A percentile compares a stretch with the other conserved stretches of the same genome.
These are phyloP conservation scores for Cantharis lateralis DNA, from an alignment of 2,888 invertebrate genomes.

Conservation along the genomic window DNA sequence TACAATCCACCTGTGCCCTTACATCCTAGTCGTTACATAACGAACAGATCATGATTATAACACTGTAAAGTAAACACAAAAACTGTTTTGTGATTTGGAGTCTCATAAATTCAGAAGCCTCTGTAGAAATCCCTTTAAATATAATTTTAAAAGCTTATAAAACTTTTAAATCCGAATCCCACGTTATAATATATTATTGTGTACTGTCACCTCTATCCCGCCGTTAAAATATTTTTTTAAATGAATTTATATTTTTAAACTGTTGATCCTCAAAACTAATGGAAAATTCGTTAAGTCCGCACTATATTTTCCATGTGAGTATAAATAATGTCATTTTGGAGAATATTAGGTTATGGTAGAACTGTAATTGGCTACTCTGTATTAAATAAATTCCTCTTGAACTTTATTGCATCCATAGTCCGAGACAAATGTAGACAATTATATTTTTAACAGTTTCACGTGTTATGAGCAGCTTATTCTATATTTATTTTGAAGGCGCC, in stretches of 20 bases:
- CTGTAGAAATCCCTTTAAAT: background rate
- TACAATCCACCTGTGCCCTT: too few relatives aligned
- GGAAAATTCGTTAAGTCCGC: background rate
- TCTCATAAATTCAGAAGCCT: background rate
- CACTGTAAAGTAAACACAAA: background rate
- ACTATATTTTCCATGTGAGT: background rate
- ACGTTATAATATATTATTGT: background rate
- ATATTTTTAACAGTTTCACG: constrained; percentile 20
- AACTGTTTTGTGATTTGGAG: background rate
- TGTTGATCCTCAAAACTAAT: background rate
- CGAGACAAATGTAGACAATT: constrained; percentile 10
- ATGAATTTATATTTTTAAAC: background rate
- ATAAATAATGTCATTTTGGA: background rate
- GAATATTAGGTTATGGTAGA: background rate
- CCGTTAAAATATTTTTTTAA: background rate
- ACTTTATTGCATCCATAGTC: constrained; percentile 14
- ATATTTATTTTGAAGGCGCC: constrained; percentile 18
- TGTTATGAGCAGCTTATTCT: constrained; percentile 13
- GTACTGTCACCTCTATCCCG: background rate
- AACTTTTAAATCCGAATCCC: background rate
- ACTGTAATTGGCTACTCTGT: background rate
- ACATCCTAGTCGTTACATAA: too few relatives aligned
- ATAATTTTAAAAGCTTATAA: background rate
- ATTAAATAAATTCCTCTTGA: background rate
- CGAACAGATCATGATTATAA: too few relatives aligned